Evolutionary conservation across 2,888 invertebrate species (phyloP).

Genomic region (Machimus atricapillus): DNA sequence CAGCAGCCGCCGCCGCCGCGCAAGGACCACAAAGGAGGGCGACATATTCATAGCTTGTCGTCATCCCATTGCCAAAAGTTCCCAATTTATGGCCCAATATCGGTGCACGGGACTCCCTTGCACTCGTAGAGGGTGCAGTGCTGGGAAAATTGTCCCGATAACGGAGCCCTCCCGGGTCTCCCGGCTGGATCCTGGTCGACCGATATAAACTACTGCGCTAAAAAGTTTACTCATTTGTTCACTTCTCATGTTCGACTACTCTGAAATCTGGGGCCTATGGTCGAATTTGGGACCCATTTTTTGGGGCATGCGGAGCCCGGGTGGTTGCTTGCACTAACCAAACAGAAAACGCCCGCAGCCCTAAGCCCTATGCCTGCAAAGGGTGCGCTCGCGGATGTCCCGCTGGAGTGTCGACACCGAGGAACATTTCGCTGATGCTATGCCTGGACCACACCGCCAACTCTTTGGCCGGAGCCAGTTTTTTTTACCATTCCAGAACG

Average conservation of each 20-base stretch:
- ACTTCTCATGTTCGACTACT: conserved; percentile 8
- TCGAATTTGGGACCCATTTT: not conserved
- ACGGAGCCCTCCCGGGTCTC: not conserved
- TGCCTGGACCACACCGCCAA: not conserved
- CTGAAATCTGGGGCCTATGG: not conserved
- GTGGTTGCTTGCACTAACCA: not conserved
- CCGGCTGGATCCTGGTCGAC: not conserved
- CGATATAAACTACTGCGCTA: not conserved
- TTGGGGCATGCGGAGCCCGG: not conserved
- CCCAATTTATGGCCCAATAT: conserved; percentile 2
- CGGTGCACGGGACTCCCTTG: not conserved
- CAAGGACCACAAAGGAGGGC: not conserved
- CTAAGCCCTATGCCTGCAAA: not conserved
- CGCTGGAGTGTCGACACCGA: not conserved
- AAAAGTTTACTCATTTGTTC: conserved; percentile 27
- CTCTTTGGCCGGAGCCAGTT: not conserved
- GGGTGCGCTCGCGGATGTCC: not conserved
- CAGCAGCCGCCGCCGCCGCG: not conserved
- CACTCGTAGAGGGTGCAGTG: not conserved
- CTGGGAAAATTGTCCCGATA: not conserved
- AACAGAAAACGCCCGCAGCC: not conserved
- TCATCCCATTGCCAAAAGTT: conserved; percentile 19
- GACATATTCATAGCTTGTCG: not conserved
- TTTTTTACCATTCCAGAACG: not conserved
- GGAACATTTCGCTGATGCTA: not conserved